Evolutionary conservation across 2,113 vertebrate genomes (phyloP).

Genomic region (Jacana jacana): DNA sequence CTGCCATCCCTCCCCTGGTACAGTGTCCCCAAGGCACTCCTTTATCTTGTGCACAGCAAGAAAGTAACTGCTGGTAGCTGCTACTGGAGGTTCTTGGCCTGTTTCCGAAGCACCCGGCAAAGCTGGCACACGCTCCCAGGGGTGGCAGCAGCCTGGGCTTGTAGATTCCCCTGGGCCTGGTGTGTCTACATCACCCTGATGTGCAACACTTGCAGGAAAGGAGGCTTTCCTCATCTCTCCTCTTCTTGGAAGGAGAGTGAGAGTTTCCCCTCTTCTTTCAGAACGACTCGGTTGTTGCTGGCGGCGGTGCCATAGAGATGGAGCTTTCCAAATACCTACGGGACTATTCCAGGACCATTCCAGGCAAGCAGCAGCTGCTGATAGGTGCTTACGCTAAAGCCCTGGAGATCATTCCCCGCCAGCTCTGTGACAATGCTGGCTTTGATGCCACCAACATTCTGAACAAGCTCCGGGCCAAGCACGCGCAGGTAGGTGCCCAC

Average conservation of each 20-base stretch:
- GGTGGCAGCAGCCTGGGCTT: background rate
- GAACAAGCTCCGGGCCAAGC: slow-evolving; percentile 95
- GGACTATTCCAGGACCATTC: slow-evolving; percentile 95
- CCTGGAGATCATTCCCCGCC: slow-evolving; percentile 94
- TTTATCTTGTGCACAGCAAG: background rate
- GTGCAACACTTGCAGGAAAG: fast-evolving
- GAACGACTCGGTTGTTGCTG: slow-evolving; percentile 94
- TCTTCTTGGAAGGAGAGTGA: no score
- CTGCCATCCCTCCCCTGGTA: background rate
- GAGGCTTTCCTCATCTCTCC: background rate
- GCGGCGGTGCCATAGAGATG: slow-evolving; percentile 97
- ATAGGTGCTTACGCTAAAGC: slow-evolving; percentile 97
- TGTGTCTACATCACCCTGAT: background rate
- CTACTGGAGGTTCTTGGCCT: background rate
- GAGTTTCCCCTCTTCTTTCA: slow-evolving; percentile 33
- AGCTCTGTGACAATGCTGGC: slow-evolving; percentile 97
- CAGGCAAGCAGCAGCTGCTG: slow-evolving; percentile 95
- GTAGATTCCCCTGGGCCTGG: fast-evolving
- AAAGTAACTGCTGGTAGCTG: background rate
- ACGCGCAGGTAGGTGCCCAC: slow-evolving; percentile 85
- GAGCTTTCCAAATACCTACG: slow-evolving; percentile 94
- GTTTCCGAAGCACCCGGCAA: background rate
- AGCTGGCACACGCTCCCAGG: background rate
- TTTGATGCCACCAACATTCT: slow-evolving; percentile 99
- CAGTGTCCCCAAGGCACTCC: fast-evolving